Percentiles rank a stretch among this genome's conserved stretches.
Evolutionary conservation across 2,888 invertebrate genomes (phyloP).

Genomic region (Mellilla xanthometata): DNA sequence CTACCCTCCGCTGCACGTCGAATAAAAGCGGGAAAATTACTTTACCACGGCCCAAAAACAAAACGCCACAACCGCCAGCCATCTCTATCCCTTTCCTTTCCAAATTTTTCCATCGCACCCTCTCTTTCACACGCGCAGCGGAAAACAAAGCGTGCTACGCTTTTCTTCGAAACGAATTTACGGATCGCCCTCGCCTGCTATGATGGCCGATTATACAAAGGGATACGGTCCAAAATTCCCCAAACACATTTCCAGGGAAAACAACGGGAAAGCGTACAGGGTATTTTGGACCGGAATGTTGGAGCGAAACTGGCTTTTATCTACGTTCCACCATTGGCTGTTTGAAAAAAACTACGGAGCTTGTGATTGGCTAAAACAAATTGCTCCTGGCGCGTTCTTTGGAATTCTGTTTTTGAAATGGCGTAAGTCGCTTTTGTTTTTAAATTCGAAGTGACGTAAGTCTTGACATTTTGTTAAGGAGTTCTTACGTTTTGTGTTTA

Average conservation of each 20-base stretch:
- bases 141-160: conserved; percentile 66
- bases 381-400: conserved; percentile 76
- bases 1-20: conserved; percentile 50
- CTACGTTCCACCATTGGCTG: conserved; percentile 77
- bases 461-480: conserved; percentile 15
- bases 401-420: conserved; percentile 60
- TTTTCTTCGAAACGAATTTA: conserved; percentile 57
- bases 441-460: conserved; percentile 42
- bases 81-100: conserved; percentile 49
- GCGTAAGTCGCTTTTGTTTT: conserved; percentile 43
- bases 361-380: conserved; percentile 82
- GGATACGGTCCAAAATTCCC: conserved; percentile 67
- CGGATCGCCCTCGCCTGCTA: conserved; percentile 75
- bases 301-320: conserved; percentile 69
- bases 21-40: conserved; percentile 81
- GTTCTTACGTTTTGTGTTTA: conserved; percentile 37
- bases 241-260: conserved; percentile 53
- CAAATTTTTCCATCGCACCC: conserved; percentile 26
- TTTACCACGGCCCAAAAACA: conserved; percentile 44
- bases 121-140: conserved; percentile 47
- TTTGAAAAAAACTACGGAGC: conserved; percentile 71
- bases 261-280: conserved; percentile 50
- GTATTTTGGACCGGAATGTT: conserved; percentile 53
- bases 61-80: conserved; percentile 57
- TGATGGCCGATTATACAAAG: conserved; percentile 83